Evolutionary conservation across 2,888 invertebrate genomes (phyloP), one percentile per base, ranked within the genome.

Genomic region (Platycheirus rosarum): DNA sequence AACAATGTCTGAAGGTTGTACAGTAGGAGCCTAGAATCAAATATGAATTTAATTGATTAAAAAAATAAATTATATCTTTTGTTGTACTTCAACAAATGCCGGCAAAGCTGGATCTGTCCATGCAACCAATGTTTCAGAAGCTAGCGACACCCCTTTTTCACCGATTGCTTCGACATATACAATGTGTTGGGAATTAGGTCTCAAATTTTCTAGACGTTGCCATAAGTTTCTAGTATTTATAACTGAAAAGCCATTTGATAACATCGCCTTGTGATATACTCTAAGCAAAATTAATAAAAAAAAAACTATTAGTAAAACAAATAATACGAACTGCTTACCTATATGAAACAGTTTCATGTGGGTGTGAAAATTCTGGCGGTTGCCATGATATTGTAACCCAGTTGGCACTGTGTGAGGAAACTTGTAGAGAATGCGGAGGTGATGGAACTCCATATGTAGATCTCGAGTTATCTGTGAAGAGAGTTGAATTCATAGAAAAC

Each of bases 31-130:
- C 95, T 95, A 91, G 68, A 88, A 86, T 32, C 1, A n/a, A 37
- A 48, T 23, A 23, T 23, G 6, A 23, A 4, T 14, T 14, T 42
- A 29, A 18, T 20, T 16, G 46, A 16, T 29, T 51, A 16, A 53
- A 32, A 7, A 9, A 8, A 35, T 11, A 49, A 65, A 1, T 23
- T 0, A 42, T 32, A 49, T 87, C 89, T 90, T 89, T n/a, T n/a
- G n/a, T n/a, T n/a, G n/a, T n/a, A 95, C 95, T 93, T 96, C 96
- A 14, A 97, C 96, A 90, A 95, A 95, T 0, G 96, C 96, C 0
- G 96, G 96, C 87, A 96, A 94, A 0, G 96, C 96, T 0, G 96
- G 96, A 89, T 96, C 96, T 5, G 96, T 96, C 96, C 96, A 96
- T 0, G 95, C 96, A 71, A 96, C 92, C 23, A 97, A 89, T 0